Conservation (phyloP, 2,113 vertebrate species). For the Parotia lawesii region DNA sequence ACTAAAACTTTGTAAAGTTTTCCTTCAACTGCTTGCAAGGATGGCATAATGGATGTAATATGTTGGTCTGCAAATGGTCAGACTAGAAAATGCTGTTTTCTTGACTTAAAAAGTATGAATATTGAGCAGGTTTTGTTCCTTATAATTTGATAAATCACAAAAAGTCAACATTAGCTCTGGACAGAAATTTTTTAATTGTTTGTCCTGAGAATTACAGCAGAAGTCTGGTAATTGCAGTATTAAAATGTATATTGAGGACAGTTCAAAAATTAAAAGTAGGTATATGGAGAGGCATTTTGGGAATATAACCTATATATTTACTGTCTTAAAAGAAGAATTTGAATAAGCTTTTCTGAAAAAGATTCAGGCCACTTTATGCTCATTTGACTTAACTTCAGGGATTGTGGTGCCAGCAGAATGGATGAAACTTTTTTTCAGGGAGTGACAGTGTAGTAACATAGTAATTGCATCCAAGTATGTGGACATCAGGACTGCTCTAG, state of each 20-base stretch:
- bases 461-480: neutral
- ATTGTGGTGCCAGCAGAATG: neutral
- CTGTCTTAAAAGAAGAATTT: neutral
- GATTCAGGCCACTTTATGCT: neutral
- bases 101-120: neutral
- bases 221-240: neutral
- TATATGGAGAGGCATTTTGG: neutral
- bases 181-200: neutral
- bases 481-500: neutral
- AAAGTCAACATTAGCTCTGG: neutral
- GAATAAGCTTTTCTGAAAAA: neutral
- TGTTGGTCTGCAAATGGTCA: neutral
- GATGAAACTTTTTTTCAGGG: neutral
- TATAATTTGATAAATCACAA: neutral
- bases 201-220: neutral
- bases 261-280: neutral
- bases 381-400: neutral
- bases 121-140: neutral
- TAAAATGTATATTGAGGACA: neutral
- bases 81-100: neutral
- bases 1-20: neutral
- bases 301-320: neutral
- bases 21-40: neutral
- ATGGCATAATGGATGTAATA: neutral
- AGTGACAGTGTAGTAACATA: neutral